Percentiles rank a stretch among this genome's conserved stretches.
phyloP scores from a whole-genome alignment of 2,113 vertebrate species.

The Pterocles gutturalis region DNA sequence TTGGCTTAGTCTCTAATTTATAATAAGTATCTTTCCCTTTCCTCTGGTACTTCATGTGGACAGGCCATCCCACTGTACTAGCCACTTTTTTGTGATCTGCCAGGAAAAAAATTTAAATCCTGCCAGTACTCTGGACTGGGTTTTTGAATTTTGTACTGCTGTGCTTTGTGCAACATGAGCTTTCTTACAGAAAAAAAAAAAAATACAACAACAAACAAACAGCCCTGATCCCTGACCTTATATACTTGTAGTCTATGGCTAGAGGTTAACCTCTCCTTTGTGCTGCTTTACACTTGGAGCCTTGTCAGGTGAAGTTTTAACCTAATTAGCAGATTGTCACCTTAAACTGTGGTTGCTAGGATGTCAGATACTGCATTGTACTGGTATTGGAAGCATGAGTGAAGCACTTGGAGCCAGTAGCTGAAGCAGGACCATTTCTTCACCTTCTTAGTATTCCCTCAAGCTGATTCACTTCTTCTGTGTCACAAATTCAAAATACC shows the following conservation, averaged over 20 bases:
- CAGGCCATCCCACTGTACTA: background rate
- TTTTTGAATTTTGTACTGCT: background rate
- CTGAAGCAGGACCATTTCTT: background rate
- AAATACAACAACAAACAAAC: too few relatives aligned
- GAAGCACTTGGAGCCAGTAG: background rate
- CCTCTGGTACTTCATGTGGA: background rate
- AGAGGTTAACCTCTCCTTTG: background rate
- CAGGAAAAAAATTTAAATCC: background rate
- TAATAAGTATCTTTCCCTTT: background rate
- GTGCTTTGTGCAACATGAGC: background rate
- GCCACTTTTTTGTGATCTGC: background rate
- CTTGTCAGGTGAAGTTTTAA: background rate
- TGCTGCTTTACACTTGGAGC: background rate
- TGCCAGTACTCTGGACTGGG: background rate
- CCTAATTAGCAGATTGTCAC: background rate
- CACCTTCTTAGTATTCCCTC: background rate
- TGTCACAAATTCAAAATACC: background rate
- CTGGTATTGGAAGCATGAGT: background rate
- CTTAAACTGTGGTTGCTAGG: background rate
- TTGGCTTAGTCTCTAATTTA: background rate
- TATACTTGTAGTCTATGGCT: background rate
- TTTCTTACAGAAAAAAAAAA: background rate
- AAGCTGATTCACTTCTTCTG: background rate
- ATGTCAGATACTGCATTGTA: background rate
- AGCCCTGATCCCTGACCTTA: background rate